phyloP scores from a whole-genome alignment of 2,113 vertebrate genomes.

The Hoplias malabaricus region DNA sequence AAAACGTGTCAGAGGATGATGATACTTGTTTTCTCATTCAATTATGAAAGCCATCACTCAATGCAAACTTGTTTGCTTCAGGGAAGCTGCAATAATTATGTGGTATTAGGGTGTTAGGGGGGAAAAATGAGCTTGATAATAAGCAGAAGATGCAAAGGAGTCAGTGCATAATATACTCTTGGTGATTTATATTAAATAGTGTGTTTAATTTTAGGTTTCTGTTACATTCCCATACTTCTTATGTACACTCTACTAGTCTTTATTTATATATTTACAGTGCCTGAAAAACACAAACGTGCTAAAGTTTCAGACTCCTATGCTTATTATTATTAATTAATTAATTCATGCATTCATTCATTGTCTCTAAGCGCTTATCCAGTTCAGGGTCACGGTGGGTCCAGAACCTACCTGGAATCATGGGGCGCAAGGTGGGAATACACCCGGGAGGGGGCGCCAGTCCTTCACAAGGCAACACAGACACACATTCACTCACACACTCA shows the following conservation, averaged over 20 bases:
- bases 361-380: too few relatives aligned
- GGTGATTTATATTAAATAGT: not conserved
- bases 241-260: not conserved
- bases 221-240: not conserved
- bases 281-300: too few relatives aligned
- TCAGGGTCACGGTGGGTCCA: too few relatives aligned
- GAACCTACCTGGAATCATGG: too few relatives aligned
- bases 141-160: not conserved
- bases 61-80: not conserved
- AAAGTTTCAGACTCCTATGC: too few relatives aligned
- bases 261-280: not conserved
- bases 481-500: too few relatives aligned
- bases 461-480: too few relatives aligned
- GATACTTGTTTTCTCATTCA: conserved; percentile 7
- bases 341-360: too few relatives aligned
- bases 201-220: not conserved
- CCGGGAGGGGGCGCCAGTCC: too few relatives aligned
- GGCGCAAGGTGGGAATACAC: too few relatives aligned
- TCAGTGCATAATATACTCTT: not conserved
- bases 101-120: not conserved
- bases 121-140: not conserved
- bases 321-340: too few relatives aligned
- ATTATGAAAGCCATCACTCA: conserved; percentile 26
- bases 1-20: conserved; percentile 14
- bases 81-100: conserved; percentile 21